Base-by-base conservation (phyloP, 1,140 invertebrate genomes). In the Stenopsyche tienmushanensis region DNA sequence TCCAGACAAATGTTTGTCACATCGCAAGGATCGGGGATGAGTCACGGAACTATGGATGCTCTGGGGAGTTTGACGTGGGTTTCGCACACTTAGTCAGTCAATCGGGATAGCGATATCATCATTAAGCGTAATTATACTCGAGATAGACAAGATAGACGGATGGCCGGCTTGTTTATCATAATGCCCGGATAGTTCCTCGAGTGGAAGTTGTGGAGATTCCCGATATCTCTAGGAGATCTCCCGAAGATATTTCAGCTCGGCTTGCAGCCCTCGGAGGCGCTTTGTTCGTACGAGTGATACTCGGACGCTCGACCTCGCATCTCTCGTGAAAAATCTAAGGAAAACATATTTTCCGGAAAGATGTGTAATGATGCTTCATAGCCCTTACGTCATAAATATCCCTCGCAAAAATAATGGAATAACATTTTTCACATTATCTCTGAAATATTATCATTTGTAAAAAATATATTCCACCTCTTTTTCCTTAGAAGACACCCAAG, bases 101-200 rank as follows among this genome's bases (percentile, higher is more conserved):
- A 55, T 55, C 53, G 13, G 2, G n/a, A 23, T 5, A 13, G 17
- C n/a, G 44, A 26, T 25, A 47, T 18, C 10, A 29, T 55, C 24
- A 55, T 62, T 62, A 62, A 62, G 59, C 34, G 24, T 62, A 62
- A 62, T 62, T 62, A 62, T 34, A 20, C 55, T 59, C 34, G 15
- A 20, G 26, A 24, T 9, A 15, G 47, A 62, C 45, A n/a, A n/a
- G n/a, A n/a, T n/a, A n/a, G n/a, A n/a, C n/a, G n/a, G 41, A 24
- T 44, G 50, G 26, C 21, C 53, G 15, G 9, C 54, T 55, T 45
- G 23, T 64, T 25, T 24, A 5, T 26, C 50, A 18, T 5, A 54
- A 47, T 64, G 5, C n/a, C 34, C 15, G 18, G 29, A 54, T 41
- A 41, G 13, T 25, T 50, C 45, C 52, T 39, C 15, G 52, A 18